Evolutionary conservation across 2,888 invertebrate genomes (phyloP), one percentile per base, ranked within the genome.

Genomic region (Drosophila parthenogenetica): DNA sequence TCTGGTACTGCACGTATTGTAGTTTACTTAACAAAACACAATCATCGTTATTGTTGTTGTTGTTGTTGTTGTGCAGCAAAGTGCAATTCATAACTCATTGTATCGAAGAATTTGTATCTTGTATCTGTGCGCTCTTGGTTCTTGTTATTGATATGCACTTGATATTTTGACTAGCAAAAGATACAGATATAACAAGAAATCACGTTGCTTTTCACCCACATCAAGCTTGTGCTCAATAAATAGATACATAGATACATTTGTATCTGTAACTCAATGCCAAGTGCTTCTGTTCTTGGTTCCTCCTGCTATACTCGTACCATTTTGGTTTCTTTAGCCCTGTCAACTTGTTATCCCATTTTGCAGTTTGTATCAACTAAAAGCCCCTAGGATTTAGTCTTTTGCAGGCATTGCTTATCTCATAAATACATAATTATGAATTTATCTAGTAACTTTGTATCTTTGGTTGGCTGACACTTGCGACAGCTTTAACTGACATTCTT

Each of bases 11-110:
- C 40, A 35, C 40, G 45, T 66, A 46, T 60, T 53, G 49, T 22
- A 43, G 53, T 48, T 42, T 42, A 65, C 61, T 65, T 65, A 49
- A 61, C 65, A 70, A 70, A 62, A 53, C 46, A 17, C 66, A 48
- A 51, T 59, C 29, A 29, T 29, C 29, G 29, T 2, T 29, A 8
- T 29, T 29, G 29, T 29, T 29, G 29, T 29, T 29, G 8, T 29
- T 29, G 22, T 3, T 65, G 69, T 40, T 69, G 67, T 40, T 49
- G 50, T 45, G 14, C 39, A 43, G 40, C 51, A 29, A 19, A 19
- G 35, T n/a, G 42, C 48, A 29, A 49, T 17, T 37, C 50, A 51
- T 51, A 60, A 45, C 54, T 40, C 22, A n/a, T 7, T 35, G 11
- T 50, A 51, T 55, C 39, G 46, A 4, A 32, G 13, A 46, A 46